These are phyloP conservation scores for Sebastes cheni DNA, from an alignment of 2,797 vertebrate genomes.

Conservation along the genomic window DNA sequence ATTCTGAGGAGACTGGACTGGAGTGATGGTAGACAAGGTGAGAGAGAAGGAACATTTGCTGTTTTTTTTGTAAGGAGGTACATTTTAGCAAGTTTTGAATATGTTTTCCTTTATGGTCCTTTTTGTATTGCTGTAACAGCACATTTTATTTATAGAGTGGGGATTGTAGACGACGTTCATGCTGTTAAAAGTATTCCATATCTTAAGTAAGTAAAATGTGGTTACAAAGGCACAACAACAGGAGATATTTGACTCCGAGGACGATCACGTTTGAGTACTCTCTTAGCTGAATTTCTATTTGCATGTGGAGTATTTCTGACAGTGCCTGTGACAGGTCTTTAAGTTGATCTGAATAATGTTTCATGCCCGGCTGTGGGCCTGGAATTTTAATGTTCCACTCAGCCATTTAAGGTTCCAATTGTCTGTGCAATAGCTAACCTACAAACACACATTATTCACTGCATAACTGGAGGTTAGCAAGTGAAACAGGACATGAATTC, in stretches of 20 bases:
- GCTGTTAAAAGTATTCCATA: neutral
- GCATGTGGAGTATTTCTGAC: conserved; percentile 25
- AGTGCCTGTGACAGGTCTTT: conserved; percentile 43
- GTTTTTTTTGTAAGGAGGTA: neutral
- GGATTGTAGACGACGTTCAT: neutral
- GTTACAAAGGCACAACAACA: neutral
- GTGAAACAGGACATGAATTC: neutral
- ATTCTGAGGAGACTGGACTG: neutral
- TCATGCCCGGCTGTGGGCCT: conserved; percentile 26
- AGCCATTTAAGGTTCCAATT: conserved; percentile 41
- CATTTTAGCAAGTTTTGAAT: neutral
- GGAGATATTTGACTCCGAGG: neutral
- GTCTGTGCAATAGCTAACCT: conserved; percentile 43
- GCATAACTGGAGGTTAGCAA: conserved; percentile 33
- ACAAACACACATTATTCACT: conserved; percentile 23
- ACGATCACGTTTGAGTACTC: neutral
- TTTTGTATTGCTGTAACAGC: neutral
- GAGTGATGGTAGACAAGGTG: neutral
- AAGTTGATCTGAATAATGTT: conserved; percentile 46
- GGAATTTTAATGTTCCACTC: conserved; percentile 44
- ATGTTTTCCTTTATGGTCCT: neutral
- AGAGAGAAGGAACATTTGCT: neutral
- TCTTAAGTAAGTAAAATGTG: neutral
- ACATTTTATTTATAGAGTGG: neutral
- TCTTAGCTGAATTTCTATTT: conserved; percentile 16